Evolutionary conservation across 1,140 invertebrate species (phyloP).

Genomic region (Phthorimaea operculella): DNA sequence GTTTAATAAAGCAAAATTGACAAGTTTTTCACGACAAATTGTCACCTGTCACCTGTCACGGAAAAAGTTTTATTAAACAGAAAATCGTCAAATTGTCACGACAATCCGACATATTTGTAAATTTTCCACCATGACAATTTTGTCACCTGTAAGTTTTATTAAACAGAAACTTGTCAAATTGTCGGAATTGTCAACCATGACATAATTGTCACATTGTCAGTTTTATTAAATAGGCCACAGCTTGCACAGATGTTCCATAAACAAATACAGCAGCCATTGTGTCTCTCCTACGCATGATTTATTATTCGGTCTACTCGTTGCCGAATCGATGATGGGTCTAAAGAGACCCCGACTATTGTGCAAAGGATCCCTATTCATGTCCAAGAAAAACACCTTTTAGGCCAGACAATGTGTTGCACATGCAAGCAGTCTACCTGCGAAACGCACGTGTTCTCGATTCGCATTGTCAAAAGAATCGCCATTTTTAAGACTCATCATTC

Average conservation of each 20-base stretch:
- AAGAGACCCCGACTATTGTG: conserved; percentile 49
- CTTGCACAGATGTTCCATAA: conserved; percentile 54
- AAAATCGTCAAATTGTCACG: too few species aligned
- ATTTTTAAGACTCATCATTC: neutral
- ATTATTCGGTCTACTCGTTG: conserved; percentile 35
- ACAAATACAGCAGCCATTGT: conserved; percentile 47
- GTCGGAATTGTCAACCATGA: too few species aligned
- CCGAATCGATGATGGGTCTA: conserved; percentile 43
- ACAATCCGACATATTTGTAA: too few species aligned
- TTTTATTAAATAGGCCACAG: too few species aligned
- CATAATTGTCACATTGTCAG: too few species aligned
- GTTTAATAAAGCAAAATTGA: too few species aligned
- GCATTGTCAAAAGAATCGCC: conserved; percentile 25
- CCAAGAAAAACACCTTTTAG: conserved; percentile 52
- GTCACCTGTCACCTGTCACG: too few species aligned
- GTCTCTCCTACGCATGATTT: conserved; percentile 57
- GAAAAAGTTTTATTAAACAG: too few species aligned
- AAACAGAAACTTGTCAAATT: too few species aligned
- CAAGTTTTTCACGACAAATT: too few species aligned
- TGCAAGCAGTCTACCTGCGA: conserved; percentile 51
- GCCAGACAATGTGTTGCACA: conserved; percentile 55
- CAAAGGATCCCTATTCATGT: conserved; percentile 47
- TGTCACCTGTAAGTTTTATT: too few species aligned
- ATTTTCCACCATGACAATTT: too few species aligned
- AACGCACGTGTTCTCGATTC: conserved; percentile 62